phyloP scores from a whole-genome alignment of 2,113 vertebrate species.

The Perognathus longimembris region DNA sequence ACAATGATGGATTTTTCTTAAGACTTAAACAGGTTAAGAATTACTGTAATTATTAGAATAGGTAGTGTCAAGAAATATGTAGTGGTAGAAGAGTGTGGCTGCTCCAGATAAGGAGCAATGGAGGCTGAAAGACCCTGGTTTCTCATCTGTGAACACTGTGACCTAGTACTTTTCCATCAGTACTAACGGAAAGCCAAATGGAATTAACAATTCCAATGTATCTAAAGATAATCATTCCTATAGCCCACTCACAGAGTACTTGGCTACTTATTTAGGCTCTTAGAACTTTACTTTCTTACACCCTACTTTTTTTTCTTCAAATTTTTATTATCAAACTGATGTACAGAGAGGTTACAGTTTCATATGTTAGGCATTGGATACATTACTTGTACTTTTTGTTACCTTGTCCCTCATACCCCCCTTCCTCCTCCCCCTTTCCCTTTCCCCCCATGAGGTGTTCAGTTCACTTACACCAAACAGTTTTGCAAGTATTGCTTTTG shows the following conservation, averaged over 20 bases:
- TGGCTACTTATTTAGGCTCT: neutral
- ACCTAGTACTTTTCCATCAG: neutral
- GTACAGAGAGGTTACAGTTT: too few relatives aligned
- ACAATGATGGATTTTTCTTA: neutral
- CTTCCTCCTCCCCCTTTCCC: too few relatives aligned
- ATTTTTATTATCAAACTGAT: too few relatives aligned
- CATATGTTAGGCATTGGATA: too few relatives aligned
- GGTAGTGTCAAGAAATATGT: neutral
- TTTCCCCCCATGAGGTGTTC: too few relatives aligned
- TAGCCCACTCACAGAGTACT: neutral
- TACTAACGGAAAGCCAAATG: neutral
- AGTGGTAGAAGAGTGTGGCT: neutral
- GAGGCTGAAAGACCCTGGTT: neutral
- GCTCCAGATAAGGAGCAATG: neutral
- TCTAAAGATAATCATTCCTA: neutral
- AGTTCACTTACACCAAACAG: too few relatives aligned
- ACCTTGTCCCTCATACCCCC: too few relatives aligned
- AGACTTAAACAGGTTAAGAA: neutral
- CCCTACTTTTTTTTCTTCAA: too few relatives aligned
- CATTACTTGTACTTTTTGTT: too few relatives aligned
- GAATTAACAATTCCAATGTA: neutral
- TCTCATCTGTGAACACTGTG: neutral
- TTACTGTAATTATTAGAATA: neutral
- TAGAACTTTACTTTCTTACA: neutral
- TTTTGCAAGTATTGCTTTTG: too few relatives aligned